Conservation (phyloP, 2,113 vertebrate species). For the Phalacrocorax carbo region DNA sequence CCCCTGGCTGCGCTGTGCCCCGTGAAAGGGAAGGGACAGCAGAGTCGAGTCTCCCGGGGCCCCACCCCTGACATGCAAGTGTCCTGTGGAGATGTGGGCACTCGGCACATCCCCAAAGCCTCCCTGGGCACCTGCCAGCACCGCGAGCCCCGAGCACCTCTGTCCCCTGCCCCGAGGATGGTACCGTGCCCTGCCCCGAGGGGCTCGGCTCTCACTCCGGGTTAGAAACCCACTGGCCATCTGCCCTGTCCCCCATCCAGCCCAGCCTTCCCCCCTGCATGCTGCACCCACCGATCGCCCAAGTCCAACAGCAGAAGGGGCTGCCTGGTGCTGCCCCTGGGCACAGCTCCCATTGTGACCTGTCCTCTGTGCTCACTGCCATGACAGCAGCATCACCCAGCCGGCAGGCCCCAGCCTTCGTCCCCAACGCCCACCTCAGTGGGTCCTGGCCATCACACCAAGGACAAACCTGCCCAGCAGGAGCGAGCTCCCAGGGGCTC, state of each 20-base stretch:
- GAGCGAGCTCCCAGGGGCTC: too few species aligned
- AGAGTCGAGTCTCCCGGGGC: neutral
- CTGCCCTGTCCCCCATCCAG: neutral
- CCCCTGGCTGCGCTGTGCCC: neutral
- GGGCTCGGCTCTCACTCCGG: neutral
- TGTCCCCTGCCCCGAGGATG: neutral
- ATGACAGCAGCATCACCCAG: neutral
- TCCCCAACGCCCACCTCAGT: neutral
- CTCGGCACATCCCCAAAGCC: neutral
- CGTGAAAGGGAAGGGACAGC: neutral
- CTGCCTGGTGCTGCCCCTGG: neutral
- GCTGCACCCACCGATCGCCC: neutral
- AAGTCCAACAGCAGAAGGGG: neutral
- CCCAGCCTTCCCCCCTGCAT: neutral
- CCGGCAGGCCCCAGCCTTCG: neutral
- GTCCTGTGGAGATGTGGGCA: neutral
- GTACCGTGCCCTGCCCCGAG: neutral
- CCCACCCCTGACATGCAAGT: neutral
- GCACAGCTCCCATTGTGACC: neutral
- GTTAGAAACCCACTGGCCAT: too few species aligned
- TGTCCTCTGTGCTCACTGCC: neutral
- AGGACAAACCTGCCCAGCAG: too few species aligned
- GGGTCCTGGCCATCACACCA: too few species aligned
- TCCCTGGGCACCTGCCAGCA: neutral
- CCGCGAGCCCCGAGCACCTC: neutral